Evolutionary conservation across 2,888 invertebrate species (phyloP).

Genomic region (Pollenia angustigena): DNA sequence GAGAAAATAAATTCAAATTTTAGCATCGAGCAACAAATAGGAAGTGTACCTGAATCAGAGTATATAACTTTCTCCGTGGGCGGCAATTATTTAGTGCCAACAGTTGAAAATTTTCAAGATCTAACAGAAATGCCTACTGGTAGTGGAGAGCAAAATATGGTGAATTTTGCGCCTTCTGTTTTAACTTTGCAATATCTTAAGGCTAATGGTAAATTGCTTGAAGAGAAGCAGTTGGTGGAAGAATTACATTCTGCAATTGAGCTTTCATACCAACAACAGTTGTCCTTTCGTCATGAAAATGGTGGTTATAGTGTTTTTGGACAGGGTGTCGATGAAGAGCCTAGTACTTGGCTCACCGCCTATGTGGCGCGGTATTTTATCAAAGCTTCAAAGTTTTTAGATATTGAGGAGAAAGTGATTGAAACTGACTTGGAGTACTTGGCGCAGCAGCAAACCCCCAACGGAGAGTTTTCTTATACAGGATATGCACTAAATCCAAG

Average conservation of each 20-base stretch:
- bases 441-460: slow-evolving; percentile 3
- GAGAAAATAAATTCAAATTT: slow-evolving; percentile 25
- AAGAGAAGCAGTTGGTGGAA: slow-evolving; percentile 71
- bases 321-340: slow-evolving; percentile 85
- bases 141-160: slow-evolving; percentile 96
- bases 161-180: slow-evolving; percentile 95
- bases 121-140: slow-evolving; percentile 92
- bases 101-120: slow-evolving; percentile 88
- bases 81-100: slow-evolving; percentile 85
- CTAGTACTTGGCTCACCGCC: slow-evolving; percentile 93
- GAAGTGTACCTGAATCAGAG: slow-evolving; percentile 86
- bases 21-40: slow-evolving; percentile 87
- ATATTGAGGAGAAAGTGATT: slow-evolving; percentile 80
- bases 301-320: slow-evolving; percentile 93
- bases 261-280: slow-evolving; percentile 89
- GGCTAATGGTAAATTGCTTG: slow-evolving; percentile 76
- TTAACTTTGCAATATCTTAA: slow-evolving; percentile 94
- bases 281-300: slow-evolving; percentile 88
- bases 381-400: slow-evolving; percentile 88
- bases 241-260: slow-evolving; percentile 84
- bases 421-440: slow-evolving; percentile 55
- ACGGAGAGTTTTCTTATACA: slow-evolving; percentile 85
- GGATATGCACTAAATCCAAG: slow-evolving; percentile 86
- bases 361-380: slow-evolving; percentile 92
- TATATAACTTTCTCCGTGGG: slow-evolving; percentile 85